Percentiles rank a stretch among this genome's conserved stretches.
Conservation (phyloP, 2,113 vertebrate genomes). For the Epinephelus cyanopodus region DNA sequence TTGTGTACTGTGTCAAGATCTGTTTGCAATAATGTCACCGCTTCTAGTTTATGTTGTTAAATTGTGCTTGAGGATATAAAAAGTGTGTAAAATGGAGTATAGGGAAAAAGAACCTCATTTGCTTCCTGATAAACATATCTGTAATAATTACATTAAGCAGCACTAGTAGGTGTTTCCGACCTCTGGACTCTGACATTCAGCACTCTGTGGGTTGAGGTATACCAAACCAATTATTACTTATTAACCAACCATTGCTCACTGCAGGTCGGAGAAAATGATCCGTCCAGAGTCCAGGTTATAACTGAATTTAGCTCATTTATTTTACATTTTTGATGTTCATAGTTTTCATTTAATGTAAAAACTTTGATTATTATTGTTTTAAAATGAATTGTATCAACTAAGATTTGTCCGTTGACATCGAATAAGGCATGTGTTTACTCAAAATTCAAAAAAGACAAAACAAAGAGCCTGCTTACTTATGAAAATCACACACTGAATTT, state of each 20-base stretch:
- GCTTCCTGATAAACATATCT: conserved; percentile 11
- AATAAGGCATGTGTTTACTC: not conserved
- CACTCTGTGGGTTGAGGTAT: conserved; percentile 8
- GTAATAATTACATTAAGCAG: conserved; percentile 12
- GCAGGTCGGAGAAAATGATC: not conserved
- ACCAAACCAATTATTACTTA: conserved; percentile 31
- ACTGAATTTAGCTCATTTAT: not conserved
- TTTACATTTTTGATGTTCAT: not conserved
- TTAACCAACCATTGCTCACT: not conserved
- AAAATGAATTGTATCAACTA: not conserved
- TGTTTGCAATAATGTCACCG: conserved; percentile 7
- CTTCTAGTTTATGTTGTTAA: not conserved
- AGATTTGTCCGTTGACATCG: not conserved
- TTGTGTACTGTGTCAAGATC: not conserved
- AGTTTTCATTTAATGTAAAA: not conserved
- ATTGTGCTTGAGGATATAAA: not conserved
- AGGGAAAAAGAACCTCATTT: not conserved
- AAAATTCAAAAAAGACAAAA: not conserved
- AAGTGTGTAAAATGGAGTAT: not conserved
- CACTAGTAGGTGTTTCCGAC: not conserved
- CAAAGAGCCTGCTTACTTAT: not conserved
- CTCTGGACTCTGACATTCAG: conserved; percentile 25
- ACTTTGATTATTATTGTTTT: not conserved
- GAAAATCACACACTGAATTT: not conserved
- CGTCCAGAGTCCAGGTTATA: not conserved